Conservation (phyloP, 1,140 invertebrate species). For the Scaptomyza pallida region DNA sequence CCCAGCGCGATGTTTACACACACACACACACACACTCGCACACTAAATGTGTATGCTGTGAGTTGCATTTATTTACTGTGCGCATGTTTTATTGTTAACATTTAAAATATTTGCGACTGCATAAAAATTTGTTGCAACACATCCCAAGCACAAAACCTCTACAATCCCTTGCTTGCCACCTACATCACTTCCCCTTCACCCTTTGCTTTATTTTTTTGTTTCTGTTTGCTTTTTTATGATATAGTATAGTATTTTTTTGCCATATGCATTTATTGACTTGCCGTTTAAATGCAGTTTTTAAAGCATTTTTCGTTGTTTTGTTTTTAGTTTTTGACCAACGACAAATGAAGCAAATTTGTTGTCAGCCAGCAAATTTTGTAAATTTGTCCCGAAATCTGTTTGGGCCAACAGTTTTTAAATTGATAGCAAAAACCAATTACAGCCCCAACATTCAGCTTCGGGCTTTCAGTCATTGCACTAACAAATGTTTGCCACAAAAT, state of each 20-base stretch:
- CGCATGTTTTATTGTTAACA: conserved; percentile 77
- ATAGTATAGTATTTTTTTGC: neutral
- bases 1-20: conserved; percentile 22
- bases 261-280: conserved; percentile 44
- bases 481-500: neutral
- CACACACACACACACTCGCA: conserved; percentile 1
- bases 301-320: conserved; percentile 29
- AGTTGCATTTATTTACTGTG: conserved; percentile 70
- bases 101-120: conserved; percentile 77
- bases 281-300: conserved; percentile 33
- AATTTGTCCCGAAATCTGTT: conserved; percentile 18
- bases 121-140: conserved; percentile 53
- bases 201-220: conserved; percentile 19
- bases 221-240: conserved; percentile 2
- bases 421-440: conserved; percentile 11
- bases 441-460: neutral
- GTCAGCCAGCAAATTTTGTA: conserved; percentile 8
- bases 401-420: conserved; percentile 23
- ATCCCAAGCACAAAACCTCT: neutral
- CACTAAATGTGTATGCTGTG: conserved; percentile 4
- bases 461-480: neutral
- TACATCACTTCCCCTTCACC: no score
- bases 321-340: conserved; percentile 13
- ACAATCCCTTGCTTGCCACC: neutral
- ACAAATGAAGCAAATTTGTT: conserved; percentile 9